Conservation (phyloP, 1,140 invertebrate species). For the Lanistes nyassanus region DNA sequence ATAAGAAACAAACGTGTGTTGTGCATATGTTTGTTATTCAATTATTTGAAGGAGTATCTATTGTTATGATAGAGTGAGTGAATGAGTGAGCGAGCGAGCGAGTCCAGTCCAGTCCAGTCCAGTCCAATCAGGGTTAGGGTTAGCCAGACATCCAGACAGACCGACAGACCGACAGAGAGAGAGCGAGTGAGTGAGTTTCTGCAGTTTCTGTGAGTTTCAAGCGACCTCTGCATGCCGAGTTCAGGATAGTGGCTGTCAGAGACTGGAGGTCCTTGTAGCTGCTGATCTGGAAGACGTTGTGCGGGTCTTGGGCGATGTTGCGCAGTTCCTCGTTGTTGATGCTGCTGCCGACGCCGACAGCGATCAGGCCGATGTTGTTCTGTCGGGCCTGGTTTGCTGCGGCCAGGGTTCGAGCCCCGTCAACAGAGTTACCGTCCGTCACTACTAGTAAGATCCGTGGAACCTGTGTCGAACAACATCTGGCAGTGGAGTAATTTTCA, state of each 20-base stretch:
- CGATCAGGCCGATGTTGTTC: constrained; percentile 43
- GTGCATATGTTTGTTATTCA: no score
- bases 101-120: no score
- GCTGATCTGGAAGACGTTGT: constrained; percentile 42
- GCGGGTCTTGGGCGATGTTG: constrained; percentile 48
- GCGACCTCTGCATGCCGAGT: constrained; percentile 41
- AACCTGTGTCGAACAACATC: constrained; percentile 32
- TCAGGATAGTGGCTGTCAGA: constrained; percentile 37
- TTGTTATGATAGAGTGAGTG: no score
- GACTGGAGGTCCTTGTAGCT: constrained; percentile 45
- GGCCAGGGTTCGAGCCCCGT: constrained; percentile 32
- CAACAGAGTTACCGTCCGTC: constrained; percentile 51
- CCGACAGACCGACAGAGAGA: not conserved
- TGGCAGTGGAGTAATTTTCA: no score
- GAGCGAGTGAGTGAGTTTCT: not conserved
- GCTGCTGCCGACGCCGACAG: constrained; percentile 52
- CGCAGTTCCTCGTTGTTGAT: constrained; percentile 43
- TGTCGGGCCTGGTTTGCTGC: constrained; percentile 24
- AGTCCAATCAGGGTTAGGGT: no score
- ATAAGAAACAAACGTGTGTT: not conserved
- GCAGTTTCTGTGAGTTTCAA: not conserved
- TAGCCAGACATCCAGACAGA: constrained; percentile 13
- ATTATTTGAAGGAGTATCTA: no score
- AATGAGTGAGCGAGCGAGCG: constrained; percentile 8
- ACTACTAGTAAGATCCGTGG: constrained; percentile 55